phyloP scores from a whole-genome alignment of 2,888 invertebrate species.

The Lamproptera curius region DNA sequence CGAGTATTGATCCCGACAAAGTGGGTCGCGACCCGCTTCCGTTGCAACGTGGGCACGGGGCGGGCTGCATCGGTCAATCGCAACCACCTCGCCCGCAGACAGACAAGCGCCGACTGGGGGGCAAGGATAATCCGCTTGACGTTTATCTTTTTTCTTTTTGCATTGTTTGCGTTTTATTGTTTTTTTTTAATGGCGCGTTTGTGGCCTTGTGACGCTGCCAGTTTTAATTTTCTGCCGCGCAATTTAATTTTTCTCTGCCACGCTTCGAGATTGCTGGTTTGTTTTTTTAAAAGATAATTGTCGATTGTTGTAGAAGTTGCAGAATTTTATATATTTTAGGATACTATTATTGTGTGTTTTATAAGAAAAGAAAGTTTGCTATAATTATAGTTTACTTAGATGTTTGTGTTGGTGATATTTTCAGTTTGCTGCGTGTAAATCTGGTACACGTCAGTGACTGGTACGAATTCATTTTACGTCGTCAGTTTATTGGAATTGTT shows the following conservation, averaged over 20 bases:
- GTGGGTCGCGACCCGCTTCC: slow-evolving; percentile 73
- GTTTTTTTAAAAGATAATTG: too few species aligned
- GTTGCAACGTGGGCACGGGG: slow-evolving; percentile 54
- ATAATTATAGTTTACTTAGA: too few species aligned
- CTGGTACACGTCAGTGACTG: slow-evolving; percentile 51
- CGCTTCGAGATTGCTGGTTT: too few species aligned
- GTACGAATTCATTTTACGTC: slow-evolving; percentile 46
- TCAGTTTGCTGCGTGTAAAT: neutral
- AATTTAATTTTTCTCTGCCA: neutral
- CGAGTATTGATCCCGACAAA: slow-evolving; percentile 73
- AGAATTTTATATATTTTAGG: too few species aligned
- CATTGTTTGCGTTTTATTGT: too few species aligned
- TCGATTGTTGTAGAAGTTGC: too few species aligned
- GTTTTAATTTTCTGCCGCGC: neutral
- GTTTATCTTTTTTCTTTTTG: neutral
- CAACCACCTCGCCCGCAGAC: slow-evolving; percentile 24
- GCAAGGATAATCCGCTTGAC: slow-evolving; percentile 11
- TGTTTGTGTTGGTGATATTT: too few species aligned
- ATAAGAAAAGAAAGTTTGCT: too few species aligned
- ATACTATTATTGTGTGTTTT: too few species aligned
- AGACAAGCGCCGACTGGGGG: slow-evolving; percentile 17
- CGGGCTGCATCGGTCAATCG: slow-evolving; percentile 52
- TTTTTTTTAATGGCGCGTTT: slow-evolving; percentile 6
- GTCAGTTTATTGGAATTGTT: slow-evolving; percentile 36
- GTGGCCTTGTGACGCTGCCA: neutral